Evolutionary conservation across 1,140 invertebrate genomes (phyloP), one percentile per base, ranked within the genome.

Genomic region (Diabrotica virgifera): DNA sequence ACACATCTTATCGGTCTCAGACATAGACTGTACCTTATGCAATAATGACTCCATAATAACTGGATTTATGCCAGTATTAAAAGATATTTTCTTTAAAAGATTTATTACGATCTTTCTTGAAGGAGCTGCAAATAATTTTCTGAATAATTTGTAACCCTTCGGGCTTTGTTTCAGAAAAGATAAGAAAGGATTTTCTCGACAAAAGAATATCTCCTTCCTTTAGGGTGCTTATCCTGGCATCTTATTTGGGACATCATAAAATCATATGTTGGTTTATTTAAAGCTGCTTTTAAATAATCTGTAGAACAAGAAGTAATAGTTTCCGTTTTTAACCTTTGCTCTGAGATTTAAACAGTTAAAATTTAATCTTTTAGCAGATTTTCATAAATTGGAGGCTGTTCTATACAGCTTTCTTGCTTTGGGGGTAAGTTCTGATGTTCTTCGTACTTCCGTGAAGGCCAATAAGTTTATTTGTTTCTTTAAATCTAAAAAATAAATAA

Each of bases 51-150:
- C 24, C 53, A 70, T 64, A 5, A 67, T 62, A 4, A 72, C 55
- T 63, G 52, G 59, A 58, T 78, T 75, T 57, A 74, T 73, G 46
- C 65, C 73, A 54, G 70, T 62, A 46, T 69, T 67, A 52, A 72
- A 74, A 11, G 69, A 60, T 5, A 76, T 37, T 35, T 63, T 64
- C 38, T 64, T 65, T 11, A 77, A 54, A 9, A 77, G 36, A 53
- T 64, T 70, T 14, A 13, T 57, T 52, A 72, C 50, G 6, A 64
- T 75, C 64, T 67, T 70, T 50, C 12, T 59, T 13, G 70, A 64
- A 14, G 68, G 72, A 36, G 72, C 59, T 24, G 63, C 58, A 52
- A 71, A 71, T 38, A 71, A 62, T 57, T 65, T 71, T 12, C n/a
- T 37, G 36, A 76, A 36, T 36, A 70, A 64, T 14, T 68, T 58